Conservation (phyloP, 2,888 invertebrate genomes). For the Ptychoptera albimana region DNA sequence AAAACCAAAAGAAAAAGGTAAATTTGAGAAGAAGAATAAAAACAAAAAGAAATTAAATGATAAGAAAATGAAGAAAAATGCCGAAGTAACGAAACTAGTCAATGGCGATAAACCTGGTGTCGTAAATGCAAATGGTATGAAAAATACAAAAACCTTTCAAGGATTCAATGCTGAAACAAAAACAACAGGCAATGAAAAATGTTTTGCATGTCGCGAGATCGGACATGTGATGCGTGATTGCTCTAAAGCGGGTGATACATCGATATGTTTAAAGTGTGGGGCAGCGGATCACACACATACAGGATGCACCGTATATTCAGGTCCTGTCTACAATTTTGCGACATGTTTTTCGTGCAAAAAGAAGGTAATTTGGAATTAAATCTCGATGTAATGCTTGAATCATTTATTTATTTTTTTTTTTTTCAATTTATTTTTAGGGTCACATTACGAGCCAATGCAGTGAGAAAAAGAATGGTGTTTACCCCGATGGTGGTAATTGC, state of each 20-base stretch:
- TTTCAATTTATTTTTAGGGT: background rate
- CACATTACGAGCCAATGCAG: constrained; percentile 3
- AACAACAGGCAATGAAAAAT: background rate
- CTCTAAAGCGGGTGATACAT: background rate
- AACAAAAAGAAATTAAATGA: background rate
- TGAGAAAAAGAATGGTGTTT: constrained; percentile 1
- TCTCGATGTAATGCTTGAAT: background rate
- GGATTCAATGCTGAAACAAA: too few species aligned
- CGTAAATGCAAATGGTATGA: background rate
- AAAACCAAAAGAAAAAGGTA: background rate
- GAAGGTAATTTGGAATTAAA: background rate
- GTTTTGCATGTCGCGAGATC: constrained; percentile 1
- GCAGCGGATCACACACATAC: background rate
- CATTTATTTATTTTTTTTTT: background rate
- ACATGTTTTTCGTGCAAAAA: constrained; percentile 2
- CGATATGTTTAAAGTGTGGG: constrained; percentile 2
- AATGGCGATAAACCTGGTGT: background rate
- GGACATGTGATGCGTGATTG: constrained; percentile 1
- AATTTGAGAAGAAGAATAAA: background rate
- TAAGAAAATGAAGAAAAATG: background rate
- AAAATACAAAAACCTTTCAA: background rate
- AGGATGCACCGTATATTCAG: background rate
- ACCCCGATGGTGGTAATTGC: constrained; percentile 2
- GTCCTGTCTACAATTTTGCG: background rate
- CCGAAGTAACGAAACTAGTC: background rate